Evolutionary conservation across 2,113 vertebrate species (phyloP), one percentile per base, ranked within the genome.

Genomic region (Pogonocichla stellata): DNA sequence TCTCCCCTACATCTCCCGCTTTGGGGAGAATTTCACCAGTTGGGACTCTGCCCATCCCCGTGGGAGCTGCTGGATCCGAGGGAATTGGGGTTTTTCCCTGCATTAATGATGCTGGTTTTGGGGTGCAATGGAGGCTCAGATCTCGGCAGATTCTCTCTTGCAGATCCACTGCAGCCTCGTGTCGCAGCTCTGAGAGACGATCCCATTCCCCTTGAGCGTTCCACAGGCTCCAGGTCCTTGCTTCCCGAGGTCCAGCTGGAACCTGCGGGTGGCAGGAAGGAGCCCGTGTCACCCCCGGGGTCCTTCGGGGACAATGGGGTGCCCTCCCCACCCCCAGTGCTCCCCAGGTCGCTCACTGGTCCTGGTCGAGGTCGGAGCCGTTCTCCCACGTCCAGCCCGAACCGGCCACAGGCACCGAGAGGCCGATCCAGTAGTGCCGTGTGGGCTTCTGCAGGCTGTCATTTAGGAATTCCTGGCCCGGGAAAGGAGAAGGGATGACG

Each of bases 1-100:
- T 40, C 34, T 48, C 14, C 4, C 29, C 14, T 40, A 19, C 5
- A n/a, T n/a, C 5, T 0, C 29, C 53, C 19, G 0, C 8, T 23
- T 22, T 4, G 4, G n/a, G 10, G 28, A 33, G 26, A 33, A 8
- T 57, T 47, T 33, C 3, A 33, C 28, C 5, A 14, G 22, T 22
- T 67, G 18, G 7, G 1, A 43, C 53, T 40, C 53, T 48, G 53
- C 34, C 29, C 53, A 18, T 48, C 34, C 23, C 34, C 5, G 4
- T 18, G 3, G 17, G 42, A 33, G 29, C 34, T 38, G 22, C 17
- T 2, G 4, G 42, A 10, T 38, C n/a, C 13, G 3, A 5, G 2
- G 53, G 29, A 69, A n/a, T 3, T 19, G 64, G 23, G 43, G 23
- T 57, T 58, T 69, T 69, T 50, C 18, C 19, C 64, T 14, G 34